Conservation (phyloP, 1,140 invertebrate species). For the Drosophila nigrodunni region DNA sequence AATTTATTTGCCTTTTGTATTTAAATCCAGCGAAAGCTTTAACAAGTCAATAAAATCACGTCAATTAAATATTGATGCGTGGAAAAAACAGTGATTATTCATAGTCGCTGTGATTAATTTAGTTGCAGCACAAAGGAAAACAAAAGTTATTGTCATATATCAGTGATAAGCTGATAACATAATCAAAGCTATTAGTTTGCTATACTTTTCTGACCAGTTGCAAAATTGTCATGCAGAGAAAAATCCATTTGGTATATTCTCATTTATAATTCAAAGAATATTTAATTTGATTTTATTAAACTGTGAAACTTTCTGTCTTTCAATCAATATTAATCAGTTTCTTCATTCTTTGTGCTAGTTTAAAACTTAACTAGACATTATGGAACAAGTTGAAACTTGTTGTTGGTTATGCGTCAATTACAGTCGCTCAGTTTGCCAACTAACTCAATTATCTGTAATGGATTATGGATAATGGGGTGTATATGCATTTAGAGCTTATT, state of each 20-base stretch:
- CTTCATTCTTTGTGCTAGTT: background rate
- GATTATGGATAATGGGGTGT: background rate
- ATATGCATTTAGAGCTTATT: background rate
- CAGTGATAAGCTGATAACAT: background rate
- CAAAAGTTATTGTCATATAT: background rate
- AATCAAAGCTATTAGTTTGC: background rate
- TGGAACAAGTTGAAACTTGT: background rate
- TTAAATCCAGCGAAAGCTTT: background rate
- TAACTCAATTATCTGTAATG: background rate
- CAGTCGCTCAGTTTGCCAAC: background rate
- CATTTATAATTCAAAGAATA: too few relatives aligned
- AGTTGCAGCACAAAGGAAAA: background rate
- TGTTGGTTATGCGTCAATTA: background rate
- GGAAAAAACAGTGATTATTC: background rate
- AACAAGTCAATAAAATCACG: background rate
- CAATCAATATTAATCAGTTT: too few relatives aligned
- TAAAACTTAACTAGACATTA: background rate
- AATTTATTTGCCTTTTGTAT: conserved; percentile 13
- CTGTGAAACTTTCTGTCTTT: too few relatives aligned
- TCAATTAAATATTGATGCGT: conserved; percentile 2
- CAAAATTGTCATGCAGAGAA: too few relatives aligned
- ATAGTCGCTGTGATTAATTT: conserved; percentile 3
- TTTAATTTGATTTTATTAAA: too few relatives aligned
- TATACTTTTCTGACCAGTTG: too few relatives aligned
- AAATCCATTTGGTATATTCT: too few relatives aligned